Evolutionary conservation across 2,113 vertebrate species (phyloP), one percentile per base, ranked within the genome.

Genomic region (Thunnus maccoyii): DNA sequence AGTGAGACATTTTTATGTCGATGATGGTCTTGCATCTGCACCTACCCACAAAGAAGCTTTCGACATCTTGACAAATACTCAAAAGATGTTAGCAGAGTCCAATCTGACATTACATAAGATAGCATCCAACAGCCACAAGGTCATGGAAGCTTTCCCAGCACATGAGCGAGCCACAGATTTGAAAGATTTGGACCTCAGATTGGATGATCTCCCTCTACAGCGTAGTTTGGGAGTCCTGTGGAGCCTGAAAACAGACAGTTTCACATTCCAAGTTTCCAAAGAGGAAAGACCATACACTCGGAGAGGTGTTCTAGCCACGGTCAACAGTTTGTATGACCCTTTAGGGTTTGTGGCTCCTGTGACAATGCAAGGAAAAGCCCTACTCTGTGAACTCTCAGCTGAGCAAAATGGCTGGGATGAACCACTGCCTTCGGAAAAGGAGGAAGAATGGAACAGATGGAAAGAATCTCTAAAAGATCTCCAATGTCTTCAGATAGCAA

Each of bases 181-280:
- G 0, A 64, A 83, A 66, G 68, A 73, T 14, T 18, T 82, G 10
- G 68, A 78, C 3, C 50, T 78, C 0, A 14, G 55, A 2, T n/a
- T 11, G 0, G 57, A 72, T 25, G 47, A 30, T 1, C 70, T 55
- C 9, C 58, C 74, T 13, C 15, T 82, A 13, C 85, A 89, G 0
- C 0, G 69, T 8, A 87, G 70, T 22, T 46, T 85, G 11, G 78
- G 41, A 0, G 20, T 85, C 1, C 32, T 44, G 10, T 89, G 80
- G n/a, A 64, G 84, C 15, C 20, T 63, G 2, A 20, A 14, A 3
- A 22, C 73, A 0, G 78, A 89, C 14, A 75, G 22, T 0, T 66
- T 89, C n/a, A 76, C 70, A 1, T 86, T 22, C 22, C 22, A 22
- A 22, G 22, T 22, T 22, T 22, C 22, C 22, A 22, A 22, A 22